Conservation (phyloP, 2,797 vertebrate species). For the Oreochromis mossambicus region DNA sequence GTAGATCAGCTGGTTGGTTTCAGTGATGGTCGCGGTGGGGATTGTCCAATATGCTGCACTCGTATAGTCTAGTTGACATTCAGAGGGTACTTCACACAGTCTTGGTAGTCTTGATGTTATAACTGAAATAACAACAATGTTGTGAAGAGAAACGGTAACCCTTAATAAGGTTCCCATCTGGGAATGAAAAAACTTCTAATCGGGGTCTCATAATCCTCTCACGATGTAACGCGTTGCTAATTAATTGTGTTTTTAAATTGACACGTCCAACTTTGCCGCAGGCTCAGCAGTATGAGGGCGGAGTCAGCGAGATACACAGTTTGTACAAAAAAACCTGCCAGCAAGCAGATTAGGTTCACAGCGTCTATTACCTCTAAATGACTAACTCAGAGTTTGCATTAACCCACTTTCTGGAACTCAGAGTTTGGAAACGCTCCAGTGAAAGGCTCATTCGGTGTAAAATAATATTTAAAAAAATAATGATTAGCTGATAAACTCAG, state of each 20-base stretch:
- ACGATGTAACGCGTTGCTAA: background rate
- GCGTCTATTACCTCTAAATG: background rate
- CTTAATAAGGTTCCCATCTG: background rate
- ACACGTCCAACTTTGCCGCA: background rate
- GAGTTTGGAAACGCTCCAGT: background rate
- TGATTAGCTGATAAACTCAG: background rate
- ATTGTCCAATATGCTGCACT: background rate
- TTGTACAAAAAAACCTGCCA: background rate
- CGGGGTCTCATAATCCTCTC: background rate
- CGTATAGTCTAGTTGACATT: background rate
- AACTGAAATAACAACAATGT: background rate
- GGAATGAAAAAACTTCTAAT: background rate
- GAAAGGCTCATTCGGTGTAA: background rate
- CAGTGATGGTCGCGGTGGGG: accelerated
- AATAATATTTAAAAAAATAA: background rate
- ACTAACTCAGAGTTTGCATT: background rate
- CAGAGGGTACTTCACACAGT: background rate
- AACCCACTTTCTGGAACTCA: background rate
- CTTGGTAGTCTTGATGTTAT: background rate
- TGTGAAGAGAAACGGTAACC: background rate
- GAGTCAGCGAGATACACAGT: background rate
- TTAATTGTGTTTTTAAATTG: background rate
- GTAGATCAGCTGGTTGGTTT: background rate
- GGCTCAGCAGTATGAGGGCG: background rate
- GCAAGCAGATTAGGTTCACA: background rate